phyloP scores from a whole-genome alignment of 2,888 invertebrate species.

The Boloria selene region DNA sequence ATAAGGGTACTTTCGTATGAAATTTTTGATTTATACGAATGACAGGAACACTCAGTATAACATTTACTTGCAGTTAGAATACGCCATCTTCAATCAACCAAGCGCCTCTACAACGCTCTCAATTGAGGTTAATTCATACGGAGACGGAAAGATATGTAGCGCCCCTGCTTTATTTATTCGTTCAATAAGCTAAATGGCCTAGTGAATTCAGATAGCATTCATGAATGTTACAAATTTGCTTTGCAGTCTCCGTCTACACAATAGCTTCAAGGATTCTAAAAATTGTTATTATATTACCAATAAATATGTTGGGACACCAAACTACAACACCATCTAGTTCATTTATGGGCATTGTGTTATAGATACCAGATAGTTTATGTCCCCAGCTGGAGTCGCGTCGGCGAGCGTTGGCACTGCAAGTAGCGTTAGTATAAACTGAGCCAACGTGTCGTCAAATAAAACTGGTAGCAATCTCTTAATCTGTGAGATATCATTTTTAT shows the following conservation, averaged over 20 bases:
- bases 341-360: no score
- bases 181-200: slow-evolving; percentile 74
- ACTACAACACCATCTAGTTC: no score
- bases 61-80: slow-evolving; percentile 60
- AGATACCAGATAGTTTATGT: no score
- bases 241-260: slow-evolving; percentile 12
- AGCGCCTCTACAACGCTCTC: slow-evolving; percentile 77
- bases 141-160: slow-evolving; percentile 77
- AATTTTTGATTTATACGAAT: slow-evolving; percentile 54
- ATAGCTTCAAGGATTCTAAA: slow-evolving; percentile 17
- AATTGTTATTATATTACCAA: background rate
- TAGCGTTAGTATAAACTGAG: no score
- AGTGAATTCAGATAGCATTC: slow-evolving; percentile 48
- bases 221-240: slow-evolving; percentile 38
- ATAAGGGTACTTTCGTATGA: slow-evolving; percentile 15
- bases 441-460: background rate
- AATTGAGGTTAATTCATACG: slow-evolving; percentile 81
- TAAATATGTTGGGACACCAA: background rate
- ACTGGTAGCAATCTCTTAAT: background rate
- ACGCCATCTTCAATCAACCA: slow-evolving; percentile 76
- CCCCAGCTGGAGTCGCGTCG: no score
- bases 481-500: no score
- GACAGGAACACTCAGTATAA: slow-evolving; percentile 42
- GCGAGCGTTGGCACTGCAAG: no score
- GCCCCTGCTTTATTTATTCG: slow-evolving; percentile 76